These are phyloP conservation scores for Corythornis leucogaster DNA, from an alignment of 2,797 vertebrate genomes.

Conservation along the genomic window DNA sequence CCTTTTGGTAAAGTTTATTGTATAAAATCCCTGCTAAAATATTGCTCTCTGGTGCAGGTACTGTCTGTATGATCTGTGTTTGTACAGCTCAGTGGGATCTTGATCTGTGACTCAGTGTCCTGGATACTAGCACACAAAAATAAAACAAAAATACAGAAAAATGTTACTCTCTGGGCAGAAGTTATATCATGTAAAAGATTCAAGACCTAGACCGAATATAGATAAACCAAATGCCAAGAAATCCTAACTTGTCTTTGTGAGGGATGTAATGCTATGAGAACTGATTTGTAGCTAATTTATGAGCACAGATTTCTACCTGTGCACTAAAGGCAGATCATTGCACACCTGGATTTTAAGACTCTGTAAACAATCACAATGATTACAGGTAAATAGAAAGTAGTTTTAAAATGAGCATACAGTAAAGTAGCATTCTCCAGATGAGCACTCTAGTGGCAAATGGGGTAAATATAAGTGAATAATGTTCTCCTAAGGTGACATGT, in stretches of 20 bases:
- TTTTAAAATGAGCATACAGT: background rate
- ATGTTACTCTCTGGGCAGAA: background rate
- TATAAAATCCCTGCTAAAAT: background rate
- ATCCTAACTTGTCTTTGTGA: background rate
- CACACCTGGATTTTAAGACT: background rate
- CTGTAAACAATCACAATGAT: background rate
- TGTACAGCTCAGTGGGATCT: background rate
- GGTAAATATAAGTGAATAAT: background rate
- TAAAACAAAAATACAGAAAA: background rate
- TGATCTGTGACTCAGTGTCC: background rate
- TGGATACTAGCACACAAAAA: background rate
- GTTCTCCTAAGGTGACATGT: background rate
- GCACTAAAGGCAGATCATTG: background rate
- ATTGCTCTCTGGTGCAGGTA: background rate
- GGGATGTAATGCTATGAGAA: background rate
- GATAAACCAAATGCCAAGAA: background rate
- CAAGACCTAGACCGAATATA: background rate
- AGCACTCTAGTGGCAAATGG: background rate
- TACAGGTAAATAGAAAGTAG: background rate
- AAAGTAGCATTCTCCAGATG: background rate
- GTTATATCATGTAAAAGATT: background rate
- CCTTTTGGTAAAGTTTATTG: background rate
- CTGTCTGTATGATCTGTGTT: background rate
- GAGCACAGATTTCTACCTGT: background rate
- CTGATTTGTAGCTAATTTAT: background rate